These are phyloP conservation scores for Chrysolina oricalcia DNA, from an alignment of 2,888 invertebrate genomes.

Conservation along the genomic window DNA sequence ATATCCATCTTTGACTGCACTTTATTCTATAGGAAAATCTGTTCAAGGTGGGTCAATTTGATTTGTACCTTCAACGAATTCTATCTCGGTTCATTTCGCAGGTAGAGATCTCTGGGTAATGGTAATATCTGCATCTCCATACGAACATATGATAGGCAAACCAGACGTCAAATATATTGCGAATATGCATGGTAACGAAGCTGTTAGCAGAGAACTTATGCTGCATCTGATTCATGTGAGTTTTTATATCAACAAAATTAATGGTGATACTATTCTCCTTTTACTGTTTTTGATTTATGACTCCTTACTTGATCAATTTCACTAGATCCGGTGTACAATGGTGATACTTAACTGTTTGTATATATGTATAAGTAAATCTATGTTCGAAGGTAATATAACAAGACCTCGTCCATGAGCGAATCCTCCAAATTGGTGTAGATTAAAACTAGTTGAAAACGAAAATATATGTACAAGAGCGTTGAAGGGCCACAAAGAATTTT, in stretches of 20 bases:
- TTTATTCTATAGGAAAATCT: conserved; percentile 95
- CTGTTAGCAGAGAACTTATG: conserved; percentile 95
- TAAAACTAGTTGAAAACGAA: too few species aligned
- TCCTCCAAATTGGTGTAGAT: too few species aligned
- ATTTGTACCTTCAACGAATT: neutral
- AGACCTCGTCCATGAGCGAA: too few species aligned
- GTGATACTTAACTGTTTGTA: too few species aligned
- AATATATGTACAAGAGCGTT: too few species aligned
- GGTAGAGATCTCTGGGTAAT: conserved; percentile 95
- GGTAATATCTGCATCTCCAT: conserved; percentile 92
- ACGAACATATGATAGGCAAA: conserved; percentile 93
- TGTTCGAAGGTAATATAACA: too few species aligned
- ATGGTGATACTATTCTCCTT: too few species aligned
- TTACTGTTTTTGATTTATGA: too few species aligned
- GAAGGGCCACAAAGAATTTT: too few species aligned
- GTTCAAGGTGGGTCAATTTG: conserved; percentile 82
- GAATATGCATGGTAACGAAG: conserved; percentile 97
- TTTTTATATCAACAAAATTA: conserved; percentile 8
- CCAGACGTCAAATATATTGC: conserved; percentile 99
- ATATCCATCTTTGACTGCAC: conserved; percentile 89
- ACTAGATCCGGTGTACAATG: too few species aligned
- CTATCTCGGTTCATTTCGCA: conserved; percentile 64
- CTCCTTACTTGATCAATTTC: too few species aligned
- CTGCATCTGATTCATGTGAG: conserved; percentile 90
- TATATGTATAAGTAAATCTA: too few species aligned